These are phyloP conservation scores for Calidris pygmaea DNA, from an alignment of 2,113 vertebrate genomes.

Conservation along the genomic window DNA sequence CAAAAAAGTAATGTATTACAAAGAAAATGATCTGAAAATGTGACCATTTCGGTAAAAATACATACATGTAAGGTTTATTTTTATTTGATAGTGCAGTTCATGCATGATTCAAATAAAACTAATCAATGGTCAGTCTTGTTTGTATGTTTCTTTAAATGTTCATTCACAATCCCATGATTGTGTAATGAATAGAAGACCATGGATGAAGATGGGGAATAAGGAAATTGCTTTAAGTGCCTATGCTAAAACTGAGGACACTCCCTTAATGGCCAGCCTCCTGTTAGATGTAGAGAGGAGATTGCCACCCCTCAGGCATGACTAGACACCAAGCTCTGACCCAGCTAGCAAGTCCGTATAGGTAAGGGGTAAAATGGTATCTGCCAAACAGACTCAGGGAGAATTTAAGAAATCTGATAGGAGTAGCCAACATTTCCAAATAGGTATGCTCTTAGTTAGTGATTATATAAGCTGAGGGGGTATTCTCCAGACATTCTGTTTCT, in stretches of 20 bases:
- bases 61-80: neutral
- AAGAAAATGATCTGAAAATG: neutral
- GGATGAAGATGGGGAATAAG: neutral
- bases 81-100: neutral
- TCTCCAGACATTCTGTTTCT: neutral
- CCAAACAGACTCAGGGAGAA: neutral
- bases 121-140: neutral
- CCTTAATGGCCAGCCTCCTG: neutral
- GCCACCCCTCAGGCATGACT: neutral
- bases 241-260: neutral
- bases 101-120: neutral
- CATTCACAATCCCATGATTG: neutral
- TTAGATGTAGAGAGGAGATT: neutral
- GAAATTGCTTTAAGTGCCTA: neutral
- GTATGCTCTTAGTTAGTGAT: neutral
- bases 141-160: neutral
- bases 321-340: neutral
- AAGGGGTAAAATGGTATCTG: neutral
- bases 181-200: neutral
- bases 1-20: neutral
- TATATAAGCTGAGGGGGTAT: neutral
- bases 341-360: neutral
- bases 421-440: neutral
- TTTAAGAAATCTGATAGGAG: neutral
- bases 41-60: neutral